Evolutionary conservation across 2,888 invertebrate species (phyloP).

Genomic region (Cantharis flavilabris): DNA sequence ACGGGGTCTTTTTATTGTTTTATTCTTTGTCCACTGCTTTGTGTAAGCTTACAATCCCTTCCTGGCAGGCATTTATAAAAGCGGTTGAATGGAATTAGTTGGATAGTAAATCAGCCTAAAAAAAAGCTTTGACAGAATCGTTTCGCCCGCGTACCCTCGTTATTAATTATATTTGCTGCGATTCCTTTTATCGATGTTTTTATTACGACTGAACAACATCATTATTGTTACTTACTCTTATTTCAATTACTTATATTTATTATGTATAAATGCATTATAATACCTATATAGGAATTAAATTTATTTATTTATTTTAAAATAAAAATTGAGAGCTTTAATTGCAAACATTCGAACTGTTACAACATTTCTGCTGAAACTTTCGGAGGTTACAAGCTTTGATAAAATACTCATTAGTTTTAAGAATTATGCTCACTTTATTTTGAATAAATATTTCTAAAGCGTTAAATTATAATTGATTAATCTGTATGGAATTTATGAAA

Average conservation of each 20-base stretch:
- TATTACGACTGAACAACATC: not conserved
- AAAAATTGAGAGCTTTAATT: not conserved
- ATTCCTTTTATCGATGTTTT: not conserved
- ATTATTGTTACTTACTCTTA: not conserved
- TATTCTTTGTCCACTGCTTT: not conserved
- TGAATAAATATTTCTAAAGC: not conserved
- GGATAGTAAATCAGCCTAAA: slow-evolving; percentile 2
- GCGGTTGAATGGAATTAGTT: slow-evolving; percentile 3
- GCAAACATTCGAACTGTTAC: not conserved
- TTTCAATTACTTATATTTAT: not conserved
- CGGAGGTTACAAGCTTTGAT: not conserved
- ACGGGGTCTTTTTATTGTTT: slow-evolving; percentile 1
- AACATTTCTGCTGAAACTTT: too few relatives aligned
- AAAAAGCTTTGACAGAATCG: slow-evolving; percentile 2
- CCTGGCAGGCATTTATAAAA: slow-evolving; percentile 3
- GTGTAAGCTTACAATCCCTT: slow-evolving; percentile 1
- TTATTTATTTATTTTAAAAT: not conserved
- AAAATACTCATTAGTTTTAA: not conserved
- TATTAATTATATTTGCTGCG: slow-evolving; percentile 2
- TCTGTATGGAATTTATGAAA: not conserved
- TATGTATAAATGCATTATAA: not conserved
- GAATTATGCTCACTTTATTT: not conserved
- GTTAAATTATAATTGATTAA: not conserved
- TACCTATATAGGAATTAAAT: too few relatives aligned
- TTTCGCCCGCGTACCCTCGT: slow-evolving; percentile 1